Base-by-base conservation (phyloP, 2,797 vertebrate species). In the Dipus sagitta region DNA sequence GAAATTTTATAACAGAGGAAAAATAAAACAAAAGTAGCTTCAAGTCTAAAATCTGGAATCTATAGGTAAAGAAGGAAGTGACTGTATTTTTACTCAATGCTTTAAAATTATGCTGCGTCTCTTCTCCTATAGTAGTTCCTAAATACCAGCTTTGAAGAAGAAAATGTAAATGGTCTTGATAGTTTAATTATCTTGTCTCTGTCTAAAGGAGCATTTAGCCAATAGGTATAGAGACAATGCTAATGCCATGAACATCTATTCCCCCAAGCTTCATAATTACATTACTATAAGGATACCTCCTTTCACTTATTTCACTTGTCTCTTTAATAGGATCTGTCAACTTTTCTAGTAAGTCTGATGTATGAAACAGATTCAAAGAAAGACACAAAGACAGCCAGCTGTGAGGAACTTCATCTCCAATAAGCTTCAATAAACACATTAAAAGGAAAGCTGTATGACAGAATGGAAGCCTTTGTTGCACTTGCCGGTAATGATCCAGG, bases 381-480 rank as follows among this genome's bases (percentile, higher is more conserved):
- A 95, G 68, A 93, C 34, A 95, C 42, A 93, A 94, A 96, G 93
- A 84, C 30, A 93, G 93, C 94, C 91, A 95, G 95, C 91, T 96
- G 93, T 87, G 92, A 96, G 79, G 84, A 95, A 88, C 81, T 96
- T 96, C 91, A 92, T 85, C 62, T 95, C 87, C 87, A 96, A 93
- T 86, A 91, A 95, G 64, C 93, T 86, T 96, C 94, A 96, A 86
- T 78, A 91, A 88, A 88, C 87, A 94, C 87, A 90, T 88, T 88
- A 94, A 9, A 34, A 86, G 3, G 90, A 91, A 90, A 95, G 75
- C 87, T 70, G 3, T 81, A 82, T 2, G 67, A 95, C 86, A 90
- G 94, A 95, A 93, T 12, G 18, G 86, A 88, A 84, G 70, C n/a
- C 93, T 95, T 92, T 93, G 91, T 88, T 87, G 86, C 70, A 85